These are phyloP conservation scores for Circaetus gallicus DNA, from an alignment of 2,113 vertebrate species.

Conservation along the genomic window DNA sequence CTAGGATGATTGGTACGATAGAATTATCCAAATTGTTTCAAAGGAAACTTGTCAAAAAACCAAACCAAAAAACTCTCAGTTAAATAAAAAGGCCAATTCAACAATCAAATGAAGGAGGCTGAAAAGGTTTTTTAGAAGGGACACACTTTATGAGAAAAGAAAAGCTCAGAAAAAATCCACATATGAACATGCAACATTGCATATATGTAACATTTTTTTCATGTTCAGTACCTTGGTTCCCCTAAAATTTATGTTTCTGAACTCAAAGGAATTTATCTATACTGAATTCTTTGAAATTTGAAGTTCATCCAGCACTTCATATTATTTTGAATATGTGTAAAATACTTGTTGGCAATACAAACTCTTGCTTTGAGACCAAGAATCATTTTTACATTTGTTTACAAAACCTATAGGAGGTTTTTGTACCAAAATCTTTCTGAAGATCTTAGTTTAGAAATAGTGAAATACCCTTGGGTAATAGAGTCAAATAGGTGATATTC, in stretches of 20 bases:
- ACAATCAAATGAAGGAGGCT: not conserved
- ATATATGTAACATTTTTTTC: rapidly evolving
- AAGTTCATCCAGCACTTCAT: not conserved
- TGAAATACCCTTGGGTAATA: not conserved
- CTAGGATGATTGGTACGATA: not conserved
- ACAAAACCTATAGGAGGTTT: not conserved
- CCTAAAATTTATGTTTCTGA: not conserved
- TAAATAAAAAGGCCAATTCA: not conserved
- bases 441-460: not conserved
- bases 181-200: not conserved
- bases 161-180: not conserved
- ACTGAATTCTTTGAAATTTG: not conserved
- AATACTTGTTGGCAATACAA: not conserved
- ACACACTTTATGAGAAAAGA: not conserved
- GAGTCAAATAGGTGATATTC: not conserved
- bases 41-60: not conserved
- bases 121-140: not conserved
- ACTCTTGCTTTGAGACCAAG: not conserved
- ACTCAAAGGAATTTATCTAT: not conserved
- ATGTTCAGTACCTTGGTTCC: not conserved
- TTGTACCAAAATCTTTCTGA: not conserved
- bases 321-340: not conserved
- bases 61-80: not conserved
- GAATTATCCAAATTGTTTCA: not conserved
- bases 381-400: not conserved